Evolutionary conservation across 2,888 invertebrate species (phyloP).

Genomic region (Heliconius charithonia): DNA sequence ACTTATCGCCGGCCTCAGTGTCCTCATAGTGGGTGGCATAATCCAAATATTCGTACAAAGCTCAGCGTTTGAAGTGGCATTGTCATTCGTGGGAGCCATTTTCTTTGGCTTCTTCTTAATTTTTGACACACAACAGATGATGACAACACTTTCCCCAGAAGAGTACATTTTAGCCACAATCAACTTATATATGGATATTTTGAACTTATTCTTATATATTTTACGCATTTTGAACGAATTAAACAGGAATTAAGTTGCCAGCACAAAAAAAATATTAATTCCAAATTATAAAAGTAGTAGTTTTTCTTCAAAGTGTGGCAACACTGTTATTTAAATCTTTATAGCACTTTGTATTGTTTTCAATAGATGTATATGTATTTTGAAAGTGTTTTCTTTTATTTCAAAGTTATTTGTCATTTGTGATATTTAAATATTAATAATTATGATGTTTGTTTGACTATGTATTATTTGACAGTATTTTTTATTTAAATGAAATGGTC

Average conservation of each 20-base stretch:
- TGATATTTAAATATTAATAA: constrained; percentile 6
- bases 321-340: neutral
- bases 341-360: constrained; percentile 6
- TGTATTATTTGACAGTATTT: constrained; percentile 4
- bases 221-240: constrained; percentile 88
- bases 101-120: constrained; percentile 92
- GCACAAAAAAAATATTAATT: constrained; percentile 24
- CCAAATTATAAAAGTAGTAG: constrained; percentile 1
- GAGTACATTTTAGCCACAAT: constrained; percentile 95
- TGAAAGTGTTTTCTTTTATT: neutral
- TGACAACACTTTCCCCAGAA: constrained; percentile 91
- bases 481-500: neutral
- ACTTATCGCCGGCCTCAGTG: constrained; percentile 86
- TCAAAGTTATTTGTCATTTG: neutral
- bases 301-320: neutral
- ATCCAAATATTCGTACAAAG: constrained; percentile 90
- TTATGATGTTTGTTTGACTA: neutral
- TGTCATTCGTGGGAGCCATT: constrained; percentile 89
- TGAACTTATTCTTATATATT: constrained; percentile 92
- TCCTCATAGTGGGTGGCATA: constrained; percentile 88
- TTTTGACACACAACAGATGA: constrained; percentile 93
- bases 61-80: constrained; percentile 86
- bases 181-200: constrained; percentile 93
- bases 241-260: constrained; percentile 73
- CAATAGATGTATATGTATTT: constrained; percentile 5